These are phyloP conservation scores for Serripes groenlandicus DNA, from an alignment of 2,888 invertebrate genomes.

Conservation along the genomic window DNA sequence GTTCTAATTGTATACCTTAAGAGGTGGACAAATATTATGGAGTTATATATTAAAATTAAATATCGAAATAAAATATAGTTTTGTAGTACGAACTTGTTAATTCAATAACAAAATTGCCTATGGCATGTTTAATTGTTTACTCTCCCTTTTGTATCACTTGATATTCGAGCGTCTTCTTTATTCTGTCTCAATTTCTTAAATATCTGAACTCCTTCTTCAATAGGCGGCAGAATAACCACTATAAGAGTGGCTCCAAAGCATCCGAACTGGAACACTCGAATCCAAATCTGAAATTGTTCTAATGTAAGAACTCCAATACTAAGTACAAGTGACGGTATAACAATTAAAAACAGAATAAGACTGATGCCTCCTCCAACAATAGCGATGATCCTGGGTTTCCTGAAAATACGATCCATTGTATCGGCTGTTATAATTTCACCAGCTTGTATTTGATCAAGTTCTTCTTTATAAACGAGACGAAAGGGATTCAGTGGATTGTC, in stretches of 20 bases:
- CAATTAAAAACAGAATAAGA: constrained; percentile 56
- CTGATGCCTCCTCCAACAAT: constrained; percentile 51
- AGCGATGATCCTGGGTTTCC: constrained; percentile 53
- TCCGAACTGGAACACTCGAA: constrained; percentile 62
- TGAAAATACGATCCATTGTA: constrained; percentile 65
- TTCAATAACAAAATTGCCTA: too few relatives aligned
- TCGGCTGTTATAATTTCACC: constrained; percentile 52
- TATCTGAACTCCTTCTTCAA: constrained; percentile 68
- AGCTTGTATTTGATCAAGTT: constrained; percentile 66
- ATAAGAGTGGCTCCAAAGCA: constrained; percentile 56
- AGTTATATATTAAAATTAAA: too few relatives aligned
- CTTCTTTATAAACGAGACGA: constrained; percentile 71
- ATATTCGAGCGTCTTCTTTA: too few relatives aligned
- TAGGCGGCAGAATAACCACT: constrained; percentile 66
- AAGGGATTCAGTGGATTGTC: constrained; percentile 79
- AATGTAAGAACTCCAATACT: constrained; percentile 56
- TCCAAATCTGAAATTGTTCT: constrained; percentile 60
- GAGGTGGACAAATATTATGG: too few relatives aligned
- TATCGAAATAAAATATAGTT: too few relatives aligned
- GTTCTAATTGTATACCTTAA: too few relatives aligned
- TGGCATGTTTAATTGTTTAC: too few relatives aligned
- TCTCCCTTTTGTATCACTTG: too few relatives aligned
- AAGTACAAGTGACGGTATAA: constrained; percentile 59
- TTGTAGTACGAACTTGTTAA: too few relatives aligned
- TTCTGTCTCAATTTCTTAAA: neutral